Evolutionary conservation across 2,113 vertebrate species (phyloP).

Genomic region (Chrysemys picta): DNA sequence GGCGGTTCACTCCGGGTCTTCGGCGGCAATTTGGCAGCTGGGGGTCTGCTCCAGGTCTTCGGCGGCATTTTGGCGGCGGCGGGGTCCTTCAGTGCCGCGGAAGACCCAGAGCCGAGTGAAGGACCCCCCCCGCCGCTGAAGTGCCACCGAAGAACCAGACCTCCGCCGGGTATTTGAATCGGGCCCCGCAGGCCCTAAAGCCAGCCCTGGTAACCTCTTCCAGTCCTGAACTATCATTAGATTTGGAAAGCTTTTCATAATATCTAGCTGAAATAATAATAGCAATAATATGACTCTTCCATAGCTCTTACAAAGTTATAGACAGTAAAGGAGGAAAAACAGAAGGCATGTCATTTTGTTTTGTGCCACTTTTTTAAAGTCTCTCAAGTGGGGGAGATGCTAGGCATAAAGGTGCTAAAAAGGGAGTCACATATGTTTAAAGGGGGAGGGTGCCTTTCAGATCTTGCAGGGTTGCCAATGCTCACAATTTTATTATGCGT

Average conservation of each 20-base stretch:
- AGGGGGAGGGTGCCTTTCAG: neutral
- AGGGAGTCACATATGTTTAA: neutral
- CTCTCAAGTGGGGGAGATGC: neutral
- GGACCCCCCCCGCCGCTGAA: too few relatives aligned
- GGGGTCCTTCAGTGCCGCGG: too few relatives aligned
- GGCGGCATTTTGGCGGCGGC: too few relatives aligned
- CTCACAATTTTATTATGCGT: neutral
- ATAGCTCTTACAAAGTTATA: neutral
- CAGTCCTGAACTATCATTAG: neutral
- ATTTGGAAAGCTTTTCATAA: neutral
- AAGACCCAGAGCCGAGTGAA: too few relatives aligned
- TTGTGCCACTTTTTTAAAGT: neutral
- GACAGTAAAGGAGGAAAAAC: neutral
- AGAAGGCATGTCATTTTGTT: neutral
- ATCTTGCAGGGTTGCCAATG: neutral
- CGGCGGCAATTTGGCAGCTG: too few relatives aligned
- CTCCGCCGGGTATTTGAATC: too few relatives aligned
- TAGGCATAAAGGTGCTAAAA: neutral
- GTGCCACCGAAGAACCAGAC: too few relatives aligned
- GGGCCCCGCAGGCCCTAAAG: too few relatives aligned
- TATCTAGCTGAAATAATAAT: neutral
- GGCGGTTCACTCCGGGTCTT: too few relatives aligned
- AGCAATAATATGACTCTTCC: neutral
- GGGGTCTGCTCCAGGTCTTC: too few relatives aligned
- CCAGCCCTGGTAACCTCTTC: neutral